Base-by-base conservation (phyloP, 2,888 invertebrate species). In the Heliconius ismenius region DNA sequence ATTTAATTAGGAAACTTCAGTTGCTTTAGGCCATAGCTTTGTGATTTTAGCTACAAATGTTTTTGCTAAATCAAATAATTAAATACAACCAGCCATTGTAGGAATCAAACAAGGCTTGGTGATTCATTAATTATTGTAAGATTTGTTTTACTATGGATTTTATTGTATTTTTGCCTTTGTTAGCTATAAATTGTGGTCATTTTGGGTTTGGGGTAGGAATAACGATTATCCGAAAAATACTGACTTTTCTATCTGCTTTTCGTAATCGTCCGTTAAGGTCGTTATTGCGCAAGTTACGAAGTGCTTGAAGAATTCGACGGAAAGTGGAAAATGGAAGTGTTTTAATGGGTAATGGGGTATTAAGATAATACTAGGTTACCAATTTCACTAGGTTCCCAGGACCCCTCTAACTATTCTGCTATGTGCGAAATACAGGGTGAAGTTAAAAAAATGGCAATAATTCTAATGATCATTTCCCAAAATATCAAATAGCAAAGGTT, bases 1-100 rank as follows among this genome's bases (percentile, higher is more conserved):
- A 75, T 79, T 81, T 81, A 81, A 81, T 81, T 78, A 79, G 74
- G 43, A 62, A 78, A 81, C 76, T 79, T 81, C 76, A 15, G 24
- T 65, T 49, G 67, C 79, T 72, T 70, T 32, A 39, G 75, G 76
- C 67, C 15, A 58, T 64, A 60, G 62, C 32, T 68, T 54, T 73
- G 67, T 63, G 43, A 13, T 65, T 76, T 68, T 65, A 62, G 60
- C 60, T 74, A 73, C 54, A 58, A 43, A 15, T 39, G 70, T 70
- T 74, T 74, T 72, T 63, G 26, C 24, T 15, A 75, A 76, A 4
- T 63, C 39, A 62, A 74, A 69, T 63, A 54, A 62, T 62, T 73
- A 39, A 62, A 62, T 73, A 62, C 9, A 28, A 18, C 24, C 36
- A 11, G 60, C 24, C 36, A 43, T 39, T 26, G 69, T 70, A 54